Evolutionary conservation across 2,888 invertebrate genomes (phyloP).

Genomic region (Ferdinandea cuprea): DNA sequence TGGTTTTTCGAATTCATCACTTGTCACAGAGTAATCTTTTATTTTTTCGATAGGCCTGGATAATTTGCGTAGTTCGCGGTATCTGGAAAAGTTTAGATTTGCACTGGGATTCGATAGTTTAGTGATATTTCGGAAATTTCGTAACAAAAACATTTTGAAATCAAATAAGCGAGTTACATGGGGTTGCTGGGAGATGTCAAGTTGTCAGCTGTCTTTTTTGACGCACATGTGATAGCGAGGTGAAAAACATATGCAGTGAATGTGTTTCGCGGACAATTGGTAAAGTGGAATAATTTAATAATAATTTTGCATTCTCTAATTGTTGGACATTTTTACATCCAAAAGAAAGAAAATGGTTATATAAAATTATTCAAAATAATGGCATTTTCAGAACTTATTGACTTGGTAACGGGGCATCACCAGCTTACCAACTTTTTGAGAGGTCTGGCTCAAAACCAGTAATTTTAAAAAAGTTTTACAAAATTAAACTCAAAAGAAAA

Average conservation of each 20-base stretch:
- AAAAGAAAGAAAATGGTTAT: too few species aligned
- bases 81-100: slow-evolving; percentile 33
- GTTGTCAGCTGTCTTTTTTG: slow-evolving; percentile 22
- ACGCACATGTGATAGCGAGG: slow-evolving; percentile 15
- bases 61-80: slow-evolving; percentile 51
- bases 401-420: too few species aligned
- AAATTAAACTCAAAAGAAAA: too few species aligned
- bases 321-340: too few species aligned
- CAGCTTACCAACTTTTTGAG: too few species aligned
- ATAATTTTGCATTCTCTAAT: too few species aligned
- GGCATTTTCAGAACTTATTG: too few species aligned
- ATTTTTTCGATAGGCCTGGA: slow-evolving; percentile 10
- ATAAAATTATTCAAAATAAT: too few species aligned
- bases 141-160: slow-evolving; percentile 46
- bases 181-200: not conserved
- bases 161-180: not conserved
- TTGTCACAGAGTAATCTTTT: slow-evolving; percentile 4
- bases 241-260: not conserved
- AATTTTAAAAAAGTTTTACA: too few species aligned
- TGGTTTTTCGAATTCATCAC: not conserved
- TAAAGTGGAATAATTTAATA: too few species aligned
- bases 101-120: slow-evolving; percentile 18
- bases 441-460: too few species aligned
- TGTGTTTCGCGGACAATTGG: not conserved
- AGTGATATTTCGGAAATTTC: slow-evolving; percentile 34